Evolutionary conservation across 2,113 vertebrate genomes (phyloP), one percentile per base, ranked within the genome.

Genomic region (Fukomys damarensis): DNA sequence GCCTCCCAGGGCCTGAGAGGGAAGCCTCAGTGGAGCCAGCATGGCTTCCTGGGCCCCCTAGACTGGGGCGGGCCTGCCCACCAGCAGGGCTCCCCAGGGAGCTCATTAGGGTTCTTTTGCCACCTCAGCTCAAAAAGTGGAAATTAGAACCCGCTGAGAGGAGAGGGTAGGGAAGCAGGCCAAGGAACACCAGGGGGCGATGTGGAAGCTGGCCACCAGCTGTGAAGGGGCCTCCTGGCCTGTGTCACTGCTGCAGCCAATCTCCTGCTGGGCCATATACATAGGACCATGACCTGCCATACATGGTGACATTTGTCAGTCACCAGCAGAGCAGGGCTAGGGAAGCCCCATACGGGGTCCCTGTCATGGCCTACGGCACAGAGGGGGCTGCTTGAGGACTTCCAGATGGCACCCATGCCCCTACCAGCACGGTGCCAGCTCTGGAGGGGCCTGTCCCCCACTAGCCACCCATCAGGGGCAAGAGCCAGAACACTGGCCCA

Each of bases 101-200:
- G 59, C 76, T 91, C 30, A 3, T 91, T 26, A 76, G 72, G 5
- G 38, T 19, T 43, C 63, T 77, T 82, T 72, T 65, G 72, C 85
- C 91, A 95, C 94, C 93, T 88, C 28, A 10, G 89, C 88, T 66
- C 54, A 56, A 72, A 83, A 95, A 63, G 26, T 38, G 43, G 72
- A 84, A 91, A 74, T 79, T 68, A 30, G 65, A 96, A 26, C 56
- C 93, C 32, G 5, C 46, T 2, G 70, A 89, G 77, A 63, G 80
- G 13, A 2, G 63, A 17, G 8, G 30, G 35, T 46, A 38, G 19
- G 20, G 49, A 59, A 66, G 11, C 32, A 16, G 9, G 56, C 91
- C 65, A 65, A 61, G 38, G 59, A 66, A n/a, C 61, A 5, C 59
- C n/a, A 17, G 49, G 63, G 54, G 54, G 32, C n/a, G 93, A 74